Evolutionary conservation across 2,888 invertebrate genomes (phyloP).

Genomic region (Drosophila nigricruria): DNA sequence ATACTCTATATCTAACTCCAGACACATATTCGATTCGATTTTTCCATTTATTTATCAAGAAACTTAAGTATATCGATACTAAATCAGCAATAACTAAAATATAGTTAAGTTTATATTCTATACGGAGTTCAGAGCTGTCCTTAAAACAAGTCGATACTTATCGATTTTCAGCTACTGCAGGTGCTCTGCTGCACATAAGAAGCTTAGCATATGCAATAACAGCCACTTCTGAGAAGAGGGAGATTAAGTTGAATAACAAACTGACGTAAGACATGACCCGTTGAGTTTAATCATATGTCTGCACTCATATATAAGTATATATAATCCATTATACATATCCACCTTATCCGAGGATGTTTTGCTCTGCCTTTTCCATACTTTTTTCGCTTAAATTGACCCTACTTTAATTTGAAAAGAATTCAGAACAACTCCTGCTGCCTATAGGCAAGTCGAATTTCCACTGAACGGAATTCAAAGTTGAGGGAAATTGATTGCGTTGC

Average conservation of each 20-base stretch:
- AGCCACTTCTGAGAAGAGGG: too few relatives aligned
- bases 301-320: not conserved
- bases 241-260: not conserved
- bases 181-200: not conserved
- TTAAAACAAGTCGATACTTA: not conserved
- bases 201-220: too few relatives aligned
- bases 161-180: not conserved
- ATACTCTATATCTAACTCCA: too few relatives aligned
- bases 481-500: not conserved
- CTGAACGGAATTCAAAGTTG: too few relatives aligned
- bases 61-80: too few relatives aligned
- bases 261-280: not conserved
- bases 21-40: too few relatives aligned
- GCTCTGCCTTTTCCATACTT: not conserved
- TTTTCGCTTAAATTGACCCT: too few relatives aligned
- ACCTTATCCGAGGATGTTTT: not conserved
- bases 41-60: too few relatives aligned
- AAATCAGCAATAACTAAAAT: too few relatives aligned
- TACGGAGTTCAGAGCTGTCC: not conserved
- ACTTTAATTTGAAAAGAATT: too few relatives aligned
- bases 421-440: too few relatives aligned
- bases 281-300: not conserved
- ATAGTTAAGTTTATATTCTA: too few relatives aligned
- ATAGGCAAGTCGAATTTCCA: not conserved
- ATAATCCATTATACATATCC: not conserved